Percentiles rank a stretch among this genome's conserved stretches.
Evolutionary conservation across 2,888 invertebrate species (phyloP).

Genomic region (Apotomis betuletana): DNA sequence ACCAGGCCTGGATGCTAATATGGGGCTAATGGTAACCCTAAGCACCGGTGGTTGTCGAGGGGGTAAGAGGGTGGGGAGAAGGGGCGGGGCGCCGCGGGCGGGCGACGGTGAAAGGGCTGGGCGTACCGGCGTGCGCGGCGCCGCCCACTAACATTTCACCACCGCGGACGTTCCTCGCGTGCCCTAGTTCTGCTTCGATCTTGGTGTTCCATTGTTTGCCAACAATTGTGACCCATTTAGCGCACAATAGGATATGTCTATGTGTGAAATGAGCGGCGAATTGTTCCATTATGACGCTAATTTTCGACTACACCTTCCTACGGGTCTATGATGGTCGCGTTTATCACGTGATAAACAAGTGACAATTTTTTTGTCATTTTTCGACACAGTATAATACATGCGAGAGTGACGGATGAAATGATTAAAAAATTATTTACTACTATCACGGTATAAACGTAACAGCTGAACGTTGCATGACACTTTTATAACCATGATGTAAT

Average conservation of each 20-base stretch:
- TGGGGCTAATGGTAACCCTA: constrained; percentile 44
- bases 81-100: constrained; percentile 73
- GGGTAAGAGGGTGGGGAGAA: constrained; percentile 63
- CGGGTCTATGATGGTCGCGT: too few relatives aligned
- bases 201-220: constrained; percentile 79
- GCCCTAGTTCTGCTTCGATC: constrained; percentile 79
- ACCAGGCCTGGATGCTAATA: constrained; percentile 41
- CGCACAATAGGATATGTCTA: constrained; percentile 19
- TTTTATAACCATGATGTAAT: too few relatives aligned
- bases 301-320: not conserved
- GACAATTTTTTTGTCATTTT: too few relatives aligned
- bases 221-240: constrained; percentile 48
- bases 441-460: too few relatives aligned
- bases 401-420: too few relatives aligned
- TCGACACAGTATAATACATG: too few relatives aligned
- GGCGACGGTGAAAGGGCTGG: constrained; percentile 79
- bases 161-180: constrained; percentile 66
- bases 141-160: constrained; percentile 80
- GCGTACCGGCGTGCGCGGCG: constrained; percentile 77
- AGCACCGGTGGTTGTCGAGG: constrained; percentile 65
- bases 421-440: too few relatives aligned
- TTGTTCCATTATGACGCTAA: not conserved
- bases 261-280: constrained; percentile 3
- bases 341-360: too few relatives aligned
- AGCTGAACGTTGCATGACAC: too few relatives aligned